phyloP scores from a whole-genome alignment of 2,797 vertebrate species.

The Pristis pectinata region DNA sequence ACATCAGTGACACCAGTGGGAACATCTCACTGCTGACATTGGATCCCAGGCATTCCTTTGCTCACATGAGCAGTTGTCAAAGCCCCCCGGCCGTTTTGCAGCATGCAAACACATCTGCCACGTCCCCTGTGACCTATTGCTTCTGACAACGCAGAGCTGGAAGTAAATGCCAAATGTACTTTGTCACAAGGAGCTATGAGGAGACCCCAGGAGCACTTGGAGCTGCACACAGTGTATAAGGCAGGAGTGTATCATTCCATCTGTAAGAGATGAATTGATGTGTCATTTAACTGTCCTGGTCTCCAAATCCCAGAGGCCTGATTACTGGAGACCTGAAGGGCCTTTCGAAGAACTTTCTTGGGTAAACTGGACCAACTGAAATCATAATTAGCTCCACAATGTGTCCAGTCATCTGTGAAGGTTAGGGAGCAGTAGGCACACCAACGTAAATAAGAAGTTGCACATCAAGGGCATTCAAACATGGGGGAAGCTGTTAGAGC shows the following conservation, averaged over 20 bases:
- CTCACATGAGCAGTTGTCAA: neutral
- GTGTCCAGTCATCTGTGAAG: neutral
- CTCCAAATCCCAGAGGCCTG: neutral
- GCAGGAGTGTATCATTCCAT: too few relatives aligned
- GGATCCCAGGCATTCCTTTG: too few relatives aligned
- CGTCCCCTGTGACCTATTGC: neutral
- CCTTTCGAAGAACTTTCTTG: neutral
- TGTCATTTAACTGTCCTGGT: neutral
- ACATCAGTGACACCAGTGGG: neutral
- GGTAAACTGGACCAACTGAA: neutral
- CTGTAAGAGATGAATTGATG: neutral
- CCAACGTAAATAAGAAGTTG: neutral
- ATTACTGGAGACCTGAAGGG: neutral
- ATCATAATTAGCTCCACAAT: neutral
- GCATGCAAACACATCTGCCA: neutral
- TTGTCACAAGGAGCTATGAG: neutral
- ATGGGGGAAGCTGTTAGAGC: neutral
- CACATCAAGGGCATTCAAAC: too few relatives aligned
- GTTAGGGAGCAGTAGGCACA: too few relatives aligned
- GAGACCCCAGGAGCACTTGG: neutral
- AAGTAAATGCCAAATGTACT: neutral
- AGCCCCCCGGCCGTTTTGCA: too few relatives aligned
- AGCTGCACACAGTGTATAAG: too few relatives aligned
- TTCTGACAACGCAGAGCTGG: neutral
- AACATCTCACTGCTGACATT: neutral